Conservation (phyloP, 1,140 invertebrate species). For the Drosophila hydei region DNA sequence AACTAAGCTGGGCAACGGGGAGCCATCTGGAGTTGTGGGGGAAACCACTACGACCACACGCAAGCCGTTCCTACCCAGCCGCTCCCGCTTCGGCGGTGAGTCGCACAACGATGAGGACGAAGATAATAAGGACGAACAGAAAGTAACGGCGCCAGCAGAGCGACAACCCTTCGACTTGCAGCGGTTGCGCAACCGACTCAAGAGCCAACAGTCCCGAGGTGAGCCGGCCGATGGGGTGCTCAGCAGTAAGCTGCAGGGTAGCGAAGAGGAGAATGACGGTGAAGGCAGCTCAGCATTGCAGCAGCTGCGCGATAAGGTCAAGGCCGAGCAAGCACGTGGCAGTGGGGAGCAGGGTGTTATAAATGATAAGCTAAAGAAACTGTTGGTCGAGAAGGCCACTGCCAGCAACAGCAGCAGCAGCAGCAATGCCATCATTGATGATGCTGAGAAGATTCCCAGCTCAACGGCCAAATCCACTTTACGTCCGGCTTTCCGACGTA, state of each 20-base stretch:
- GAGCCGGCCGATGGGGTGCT: constrained; percentile 44
- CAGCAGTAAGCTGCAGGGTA: constrained; percentile 36
- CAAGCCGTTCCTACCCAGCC: constrained; percentile 57
- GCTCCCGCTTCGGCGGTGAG: constrained; percentile 32
- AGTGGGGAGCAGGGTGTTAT: constrained; percentile 63
- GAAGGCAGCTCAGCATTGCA: constrained; percentile 54
- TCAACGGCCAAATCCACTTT: not conserved
- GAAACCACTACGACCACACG: constrained; percentile 45
- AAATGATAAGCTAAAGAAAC: constrained; percentile 61
- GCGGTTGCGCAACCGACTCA: constrained; percentile 59
- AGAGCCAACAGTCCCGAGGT: constrained; percentile 50
- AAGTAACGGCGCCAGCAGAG: not conserved
- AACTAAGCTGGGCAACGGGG: not conserved
- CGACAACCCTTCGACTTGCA: constrained; percentile 34
- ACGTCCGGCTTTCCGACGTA: constrained; percentile 68
- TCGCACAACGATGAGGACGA: constrained; percentile 8
- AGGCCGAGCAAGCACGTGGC: constrained; percentile 57
- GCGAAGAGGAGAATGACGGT: constrained; percentile 8
- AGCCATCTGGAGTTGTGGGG: not conserved
- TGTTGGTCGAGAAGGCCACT: constrained; percentile 29
- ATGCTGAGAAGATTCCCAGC: not conserved
- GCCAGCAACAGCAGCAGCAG: not conserved
- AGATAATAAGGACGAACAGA: constrained; percentile 1
- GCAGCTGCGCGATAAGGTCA: constrained; percentile 66
- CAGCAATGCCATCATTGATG: not conserved